These are phyloP conservation scores for Cassiopea xamachana DNA, from an alignment of 30 jellyfish, hydroid and myxozoan species.

Conservation along the genomic window DNA sequence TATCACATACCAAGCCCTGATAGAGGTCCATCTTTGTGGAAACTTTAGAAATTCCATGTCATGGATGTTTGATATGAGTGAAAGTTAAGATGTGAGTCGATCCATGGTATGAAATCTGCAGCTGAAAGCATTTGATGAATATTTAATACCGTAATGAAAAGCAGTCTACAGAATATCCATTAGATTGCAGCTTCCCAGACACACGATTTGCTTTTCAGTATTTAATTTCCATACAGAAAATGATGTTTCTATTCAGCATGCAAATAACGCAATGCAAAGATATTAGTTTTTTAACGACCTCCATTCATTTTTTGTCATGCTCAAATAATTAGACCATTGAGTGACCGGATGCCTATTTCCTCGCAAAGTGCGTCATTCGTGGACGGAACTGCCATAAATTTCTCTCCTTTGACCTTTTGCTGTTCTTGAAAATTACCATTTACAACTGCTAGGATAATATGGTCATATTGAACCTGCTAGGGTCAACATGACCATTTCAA, in stretches of 20 bases:
- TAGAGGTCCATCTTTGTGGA: too few species aligned
- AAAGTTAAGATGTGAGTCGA: not conserved
- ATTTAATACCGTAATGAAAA: not conserved
- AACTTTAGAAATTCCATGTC: too few species aligned
- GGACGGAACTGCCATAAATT: not conserved
- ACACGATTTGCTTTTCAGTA: not conserved
- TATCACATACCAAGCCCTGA: too few species aligned
- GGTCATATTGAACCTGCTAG: too few species aligned
- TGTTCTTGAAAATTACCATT: too few species aligned
- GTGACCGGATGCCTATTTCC: not conserved
- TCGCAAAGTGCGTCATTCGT: not conserved
- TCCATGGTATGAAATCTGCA: not conserved
- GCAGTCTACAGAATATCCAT: not conserved
- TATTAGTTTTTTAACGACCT: not conserved
- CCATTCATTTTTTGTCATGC: not conserved
- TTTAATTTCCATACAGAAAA: not conserved
- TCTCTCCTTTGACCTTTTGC: not conserved
- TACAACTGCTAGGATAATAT: too few species aligned
- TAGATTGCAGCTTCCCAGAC: not conserved
- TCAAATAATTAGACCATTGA: not conserved
- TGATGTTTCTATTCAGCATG: not conserved
- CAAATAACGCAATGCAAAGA: too few species aligned
- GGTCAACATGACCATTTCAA: too few species aligned
- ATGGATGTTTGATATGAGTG: too few species aligned
- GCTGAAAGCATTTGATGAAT: not conserved